Base-by-base conservation (phyloP, 1,140 invertebrate genomes). In the Adoxophyes honmai region DNA sequence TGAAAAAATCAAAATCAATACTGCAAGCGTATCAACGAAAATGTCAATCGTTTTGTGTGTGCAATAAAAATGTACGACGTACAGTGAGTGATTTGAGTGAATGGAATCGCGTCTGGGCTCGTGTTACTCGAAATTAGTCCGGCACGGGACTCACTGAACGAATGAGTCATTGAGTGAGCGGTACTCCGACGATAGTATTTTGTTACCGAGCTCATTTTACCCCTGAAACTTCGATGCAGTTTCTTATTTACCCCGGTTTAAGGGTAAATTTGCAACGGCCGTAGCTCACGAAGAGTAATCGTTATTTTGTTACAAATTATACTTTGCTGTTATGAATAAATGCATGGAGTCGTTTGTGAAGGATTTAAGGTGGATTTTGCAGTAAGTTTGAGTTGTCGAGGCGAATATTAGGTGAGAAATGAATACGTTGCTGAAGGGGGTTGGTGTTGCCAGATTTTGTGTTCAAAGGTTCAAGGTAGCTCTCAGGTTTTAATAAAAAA, bases 161-260 rank as follows among this genome's bases (percentile, higher is more conserved):
- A 21, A n/a, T 18, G 16, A 18, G 42, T 48, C 42, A 48, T 48
- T 48, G 42, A 48, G 42, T 48, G 42, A 48, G n/a, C 42, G 39
- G 39, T 21, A 18, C 42, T 48, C 7, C 16, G 42, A 2, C 21
- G 21, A 28, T 48, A 48, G 42, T 48, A 21, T 48, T 48, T 5
- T 33, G 3, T 11, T 1, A 48, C 42, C 10, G 6, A 48, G 9
- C 34, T 16, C 4, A n/a, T 53, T 18, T 7, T 18, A 8, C 34
- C 11, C 1, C 33, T 28, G 4, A 11, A 21, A 5, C 0, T 21
- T 21, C n/a, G 28, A 8, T n/a, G n/a, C 11, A 5, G 6, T 0
- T 0, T n/a, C 42, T 48, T 48, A 33, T 18, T 4, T 15, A 11
- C 4, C 11, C 21, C 4, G 0, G 0, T 1, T 3, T 28, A 21